phyloP scores from a whole-genome alignment of 92 coral and sea anemone species.

The Anthopleura xanthogrammica region DNA sequence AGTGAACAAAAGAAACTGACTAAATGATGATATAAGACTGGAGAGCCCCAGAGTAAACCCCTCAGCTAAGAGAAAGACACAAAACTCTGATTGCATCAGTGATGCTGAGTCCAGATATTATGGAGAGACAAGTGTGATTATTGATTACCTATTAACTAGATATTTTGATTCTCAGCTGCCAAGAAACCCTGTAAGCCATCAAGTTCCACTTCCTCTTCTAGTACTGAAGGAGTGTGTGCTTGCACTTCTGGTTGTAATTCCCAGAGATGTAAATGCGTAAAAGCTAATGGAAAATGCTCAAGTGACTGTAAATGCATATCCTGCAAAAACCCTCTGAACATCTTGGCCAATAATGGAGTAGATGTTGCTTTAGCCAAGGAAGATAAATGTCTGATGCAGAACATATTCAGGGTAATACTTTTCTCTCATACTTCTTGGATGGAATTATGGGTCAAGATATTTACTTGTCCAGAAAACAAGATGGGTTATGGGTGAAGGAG shows the following conservation, averaged over 20 bases:
- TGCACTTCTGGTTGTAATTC: constrained; percentile 60
- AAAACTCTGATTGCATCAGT: no score
- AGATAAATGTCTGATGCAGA: constrained; percentile 67
- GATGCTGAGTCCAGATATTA: no score
- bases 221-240: constrained; percentile 27
- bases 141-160: background rate
- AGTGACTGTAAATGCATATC: constrained; percentile 39
- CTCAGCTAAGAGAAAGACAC: no score
- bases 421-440: no score
- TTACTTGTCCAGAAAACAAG: no score
- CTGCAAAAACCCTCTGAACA: constrained; percentile 65
- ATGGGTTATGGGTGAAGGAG: background rate
- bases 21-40: no score
- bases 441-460: no score
- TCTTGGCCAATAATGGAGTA: constrained; percentile 55
- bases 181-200: constrained; percentile 32
- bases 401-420: constrained; percentile 46
- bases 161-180: constrained; percentile 4
- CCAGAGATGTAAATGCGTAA: constrained; percentile 55
- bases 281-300: constrained; percentile 36
- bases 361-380: constrained; percentile 47
- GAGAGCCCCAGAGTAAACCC: no score
- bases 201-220: background rate
- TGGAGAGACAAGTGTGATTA: background rate
- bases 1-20: no score